Percentiles rank a stretch among this genome's conserved stretches.
phyloP scores from a whole-genome alignment of 2,113 vertebrate species.

The Pterocles orientalis region DNA sequence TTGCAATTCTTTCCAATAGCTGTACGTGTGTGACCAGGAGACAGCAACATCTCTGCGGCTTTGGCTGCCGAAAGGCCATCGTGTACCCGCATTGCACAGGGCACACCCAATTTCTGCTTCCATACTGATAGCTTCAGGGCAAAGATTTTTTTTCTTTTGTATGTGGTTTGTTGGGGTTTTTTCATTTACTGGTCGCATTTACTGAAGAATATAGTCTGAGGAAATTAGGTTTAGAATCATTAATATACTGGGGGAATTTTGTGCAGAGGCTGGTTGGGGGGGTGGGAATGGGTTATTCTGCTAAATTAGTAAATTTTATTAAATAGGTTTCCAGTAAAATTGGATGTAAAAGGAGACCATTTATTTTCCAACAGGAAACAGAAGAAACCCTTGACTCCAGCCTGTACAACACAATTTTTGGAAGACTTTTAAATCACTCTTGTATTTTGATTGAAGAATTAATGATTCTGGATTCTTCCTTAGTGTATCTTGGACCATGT shows the following conservation, averaged over 20 bases:
- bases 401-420: background rate
- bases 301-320: background rate
- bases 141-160: background rate
- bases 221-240: background rate
- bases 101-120: background rate
- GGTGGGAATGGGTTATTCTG: background rate
- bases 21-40: background rate
- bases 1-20: background rate
- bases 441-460: background rate
- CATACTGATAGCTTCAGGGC: background rate
- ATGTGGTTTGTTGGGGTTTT: background rate
- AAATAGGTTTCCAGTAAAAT: background rate
- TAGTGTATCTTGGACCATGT: background rate
- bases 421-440: background rate
- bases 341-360: background rate
- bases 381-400: background rate
- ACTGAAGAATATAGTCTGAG: background rate
- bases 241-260: background rate
- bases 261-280: background rate
- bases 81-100: fast-evolving
- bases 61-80: background rate
- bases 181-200: background rate
- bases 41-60: background rate
- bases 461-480: background rate
- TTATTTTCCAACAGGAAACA: background rate